These are phyloP conservation scores for Athene noctua DNA, from an alignment of 2,113 vertebrate species.

Conservation along the genomic window DNA sequence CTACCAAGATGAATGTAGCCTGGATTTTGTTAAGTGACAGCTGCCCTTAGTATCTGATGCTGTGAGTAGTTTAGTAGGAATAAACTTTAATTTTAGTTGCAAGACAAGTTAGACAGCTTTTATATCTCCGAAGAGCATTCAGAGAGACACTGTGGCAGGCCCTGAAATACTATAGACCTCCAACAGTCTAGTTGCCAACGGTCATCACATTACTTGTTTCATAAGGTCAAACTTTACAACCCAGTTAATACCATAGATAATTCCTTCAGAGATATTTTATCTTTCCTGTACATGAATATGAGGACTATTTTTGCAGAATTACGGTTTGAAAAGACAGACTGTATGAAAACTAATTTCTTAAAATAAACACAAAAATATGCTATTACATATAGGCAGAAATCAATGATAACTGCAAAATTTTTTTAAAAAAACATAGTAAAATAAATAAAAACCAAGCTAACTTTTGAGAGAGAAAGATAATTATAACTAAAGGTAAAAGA, in stretches of 20 bases:
- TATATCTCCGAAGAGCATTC: slow-evolving; percentile 9
- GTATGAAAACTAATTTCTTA: not conserved
- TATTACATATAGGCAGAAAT: not conserved
- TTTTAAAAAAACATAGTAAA: not conserved
- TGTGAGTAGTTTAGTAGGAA: slow-evolving; percentile 6
- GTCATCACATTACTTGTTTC: slow-evolving; percentile 52
- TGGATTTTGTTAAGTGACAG: not conserved
- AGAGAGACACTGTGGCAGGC: not conserved
- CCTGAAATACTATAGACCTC: not conserved
- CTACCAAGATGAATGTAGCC: not conserved
- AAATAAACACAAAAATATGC: not conserved
- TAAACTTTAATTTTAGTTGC: slow-evolving; percentile 55
- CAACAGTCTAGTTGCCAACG: not conserved
- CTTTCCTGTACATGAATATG: slow-evolving; percentile 4
- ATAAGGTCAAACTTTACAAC: slow-evolving; percentile 78
- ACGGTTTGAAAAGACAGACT: not conserved
- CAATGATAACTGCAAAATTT: not conserved
- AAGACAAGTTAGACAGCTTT: slow-evolving; percentile 39
- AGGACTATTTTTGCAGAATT: not conserved
- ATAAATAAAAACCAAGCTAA: not conserved
- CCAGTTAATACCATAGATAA: slow-evolving; percentile 14
- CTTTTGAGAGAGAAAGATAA: not conserved
- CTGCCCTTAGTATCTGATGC: not conserved
- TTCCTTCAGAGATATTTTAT: slow-evolving; percentile 13
- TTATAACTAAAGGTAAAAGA: not conserved